Conservation (phyloP, 2,888 invertebrate species). For the Cetonia aurata region DNA sequence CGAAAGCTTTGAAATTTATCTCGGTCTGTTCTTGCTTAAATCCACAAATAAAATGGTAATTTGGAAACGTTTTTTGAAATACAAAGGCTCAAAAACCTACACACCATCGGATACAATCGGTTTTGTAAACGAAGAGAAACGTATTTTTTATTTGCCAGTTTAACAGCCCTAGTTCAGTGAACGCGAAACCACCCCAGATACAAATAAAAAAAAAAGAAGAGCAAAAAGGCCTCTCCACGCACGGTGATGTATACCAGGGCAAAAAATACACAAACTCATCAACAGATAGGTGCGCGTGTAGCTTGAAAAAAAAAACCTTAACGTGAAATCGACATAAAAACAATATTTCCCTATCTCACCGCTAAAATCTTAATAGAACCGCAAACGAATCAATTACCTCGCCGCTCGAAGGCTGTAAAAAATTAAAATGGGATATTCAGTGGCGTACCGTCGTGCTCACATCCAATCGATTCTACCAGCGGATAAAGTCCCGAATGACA, state of each 20-base stretch:
- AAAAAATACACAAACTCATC: constrained; percentile 17
- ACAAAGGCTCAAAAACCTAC: constrained; percentile 15
- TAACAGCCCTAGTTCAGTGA: not conserved
- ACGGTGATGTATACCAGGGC: not conserved
- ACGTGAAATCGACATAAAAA: constrained; percentile 17
- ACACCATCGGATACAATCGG: not conserved
- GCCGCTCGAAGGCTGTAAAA: constrained; percentile 1
- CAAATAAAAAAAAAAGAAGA: not conserved
- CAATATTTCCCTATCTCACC: constrained; percentile 33
- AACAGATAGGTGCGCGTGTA: not conserved
- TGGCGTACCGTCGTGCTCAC: constrained; percentile 3
- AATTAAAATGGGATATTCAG: constrained; percentile 31
- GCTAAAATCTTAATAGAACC: constrained; percentile 31
- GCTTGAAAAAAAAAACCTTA: constrained; percentile 18
- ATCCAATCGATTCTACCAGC: constrained; percentile 6
- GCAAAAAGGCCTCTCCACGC: too few species aligned
- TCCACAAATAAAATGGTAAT: constrained; percentile 1
- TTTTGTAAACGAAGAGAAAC: not conserved
- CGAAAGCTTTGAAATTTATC: not conserved
- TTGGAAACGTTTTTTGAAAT: not conserved
- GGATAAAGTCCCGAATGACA: not conserved
- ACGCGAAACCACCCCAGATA: not conserved
- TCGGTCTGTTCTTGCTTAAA: not conserved
- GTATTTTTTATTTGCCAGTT: constrained; percentile 1
- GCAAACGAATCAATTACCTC: constrained; percentile 36